Percentiles rank a stretch among this genome's conserved stretches.
These are phyloP conservation scores for Kradibia gibbosae DNA, from an alignment of 1,140 invertebrate species.

Conservation along the genomic window DNA sequence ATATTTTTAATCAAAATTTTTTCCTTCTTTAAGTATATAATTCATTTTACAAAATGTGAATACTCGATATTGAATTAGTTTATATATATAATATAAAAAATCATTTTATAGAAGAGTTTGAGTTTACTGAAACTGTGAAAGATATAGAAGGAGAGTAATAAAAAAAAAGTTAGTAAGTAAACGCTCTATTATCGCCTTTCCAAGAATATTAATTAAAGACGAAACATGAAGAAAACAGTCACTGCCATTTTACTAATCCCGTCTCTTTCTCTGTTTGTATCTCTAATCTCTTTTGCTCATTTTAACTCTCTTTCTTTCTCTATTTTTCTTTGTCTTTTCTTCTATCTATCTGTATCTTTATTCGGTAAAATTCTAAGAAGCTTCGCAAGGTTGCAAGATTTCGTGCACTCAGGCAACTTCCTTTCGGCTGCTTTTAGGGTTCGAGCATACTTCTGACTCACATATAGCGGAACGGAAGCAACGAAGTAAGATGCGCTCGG, in stretches of 20 bases:
- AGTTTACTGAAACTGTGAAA: not conserved
- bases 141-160: not conserved
- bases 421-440: not conserved
- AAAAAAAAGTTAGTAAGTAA: not conserved
- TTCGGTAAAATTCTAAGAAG: constrained; percentile 45
- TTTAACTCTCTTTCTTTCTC: not conserved
- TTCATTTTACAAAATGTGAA: no score
- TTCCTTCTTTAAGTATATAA: no score
- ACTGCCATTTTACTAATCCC: not conserved
- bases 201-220: constrained; percentile 59
- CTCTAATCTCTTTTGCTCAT: not conserved
- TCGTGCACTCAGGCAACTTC: not conserved
- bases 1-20: no score
- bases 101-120: no score
- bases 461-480: not conserved
- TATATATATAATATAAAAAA: no score
- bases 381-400: constrained; percentile 27
- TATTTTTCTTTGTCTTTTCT: not conserved
- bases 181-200: constrained; percentile 57
- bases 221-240: constrained; percentile 37
- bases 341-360: not conserved
- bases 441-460: not conserved
- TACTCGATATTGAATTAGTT: no score
- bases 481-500: constrained; percentile 5
- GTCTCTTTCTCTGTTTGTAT: not conserved